These are phyloP conservation scores for Phyllostomus hastatus DNA, from an alignment of 2,113 vertebrate genomes.

Conservation along the genomic window DNA sequence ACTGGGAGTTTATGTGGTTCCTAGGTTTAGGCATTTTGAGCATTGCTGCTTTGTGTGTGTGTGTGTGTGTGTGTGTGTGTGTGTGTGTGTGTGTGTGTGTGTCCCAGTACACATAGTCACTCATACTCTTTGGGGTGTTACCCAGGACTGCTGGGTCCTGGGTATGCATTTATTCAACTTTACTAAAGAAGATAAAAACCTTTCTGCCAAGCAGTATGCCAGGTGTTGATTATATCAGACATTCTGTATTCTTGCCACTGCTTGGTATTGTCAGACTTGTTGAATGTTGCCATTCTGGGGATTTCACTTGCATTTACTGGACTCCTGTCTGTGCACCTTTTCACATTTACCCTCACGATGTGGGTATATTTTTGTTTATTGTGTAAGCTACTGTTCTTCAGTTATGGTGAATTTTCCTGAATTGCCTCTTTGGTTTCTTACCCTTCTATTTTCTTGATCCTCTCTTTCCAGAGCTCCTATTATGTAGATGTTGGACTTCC, in stretches of 20 bases:
- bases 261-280: background rate
- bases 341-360: background rate
- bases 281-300: background rate
- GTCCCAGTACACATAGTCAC: background rate
- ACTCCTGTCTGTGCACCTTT: background rate
- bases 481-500: background rate
- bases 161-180: background rate
- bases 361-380: background rate
- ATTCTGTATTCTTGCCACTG: background rate
- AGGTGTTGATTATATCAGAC: background rate
- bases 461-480: background rate
- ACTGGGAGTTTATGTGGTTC: background rate
- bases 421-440: conserved; percentile 1
- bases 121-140: background rate
- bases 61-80: background rate
- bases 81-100: background rate
- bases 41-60: background rate
- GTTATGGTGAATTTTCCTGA: background rate
- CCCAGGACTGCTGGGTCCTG: background rate
- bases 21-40: background rate
- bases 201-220: background rate
- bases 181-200: background rate
- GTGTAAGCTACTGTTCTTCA: background rate
- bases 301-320: background rate
- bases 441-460: background rate